Conservation (phyloP, 1,140 invertebrate species). For the Bacillus rossius region DNA sequence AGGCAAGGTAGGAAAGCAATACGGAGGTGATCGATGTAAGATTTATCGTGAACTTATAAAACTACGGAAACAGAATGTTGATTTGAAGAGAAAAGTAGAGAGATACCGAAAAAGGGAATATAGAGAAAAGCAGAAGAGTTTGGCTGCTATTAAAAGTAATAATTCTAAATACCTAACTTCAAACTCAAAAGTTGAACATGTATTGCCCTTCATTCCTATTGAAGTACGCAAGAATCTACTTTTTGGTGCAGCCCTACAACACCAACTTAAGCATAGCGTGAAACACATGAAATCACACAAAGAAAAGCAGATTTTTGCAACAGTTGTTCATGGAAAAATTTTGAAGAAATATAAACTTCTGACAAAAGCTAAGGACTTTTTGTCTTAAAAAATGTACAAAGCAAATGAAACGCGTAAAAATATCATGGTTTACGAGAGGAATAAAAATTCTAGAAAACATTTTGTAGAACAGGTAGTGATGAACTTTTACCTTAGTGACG, state of each 20-base stretch:
- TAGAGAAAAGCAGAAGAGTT: no score
- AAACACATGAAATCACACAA: conserved; percentile 6
- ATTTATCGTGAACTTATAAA: no score
- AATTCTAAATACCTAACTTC: not conserved
- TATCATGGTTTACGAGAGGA: conserved; percentile 9
- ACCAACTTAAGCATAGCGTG: conserved; percentile 6
- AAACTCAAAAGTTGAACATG: conserved; percentile 13
- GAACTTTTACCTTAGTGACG: conserved; percentile 18
- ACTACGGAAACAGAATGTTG: no score
- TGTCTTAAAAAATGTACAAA: conserved; percentile 1
- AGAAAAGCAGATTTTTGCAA: conserved; percentile 9
- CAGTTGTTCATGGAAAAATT: conserved; percentile 11
- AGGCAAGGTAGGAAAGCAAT: no score
- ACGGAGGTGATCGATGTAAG: no score
- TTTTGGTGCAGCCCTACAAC: conserved; percentile 13
- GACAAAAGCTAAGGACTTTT: conserved; percentile 8
- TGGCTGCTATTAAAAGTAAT: no score
- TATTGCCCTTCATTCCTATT: not conserved
- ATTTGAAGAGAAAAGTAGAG: no score
- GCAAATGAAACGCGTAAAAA: conserved; percentile 4
- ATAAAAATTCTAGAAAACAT: conserved; percentile 2
- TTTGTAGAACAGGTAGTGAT: conserved; percentile 9
- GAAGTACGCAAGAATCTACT: conserved; percentile 10
- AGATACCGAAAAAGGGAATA: no score
- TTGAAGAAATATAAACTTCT: conserved; percentile 19